phyloP scores from a whole-genome alignment of 2,888 invertebrate species.

The Hemicrepidius hirtus region DNA sequence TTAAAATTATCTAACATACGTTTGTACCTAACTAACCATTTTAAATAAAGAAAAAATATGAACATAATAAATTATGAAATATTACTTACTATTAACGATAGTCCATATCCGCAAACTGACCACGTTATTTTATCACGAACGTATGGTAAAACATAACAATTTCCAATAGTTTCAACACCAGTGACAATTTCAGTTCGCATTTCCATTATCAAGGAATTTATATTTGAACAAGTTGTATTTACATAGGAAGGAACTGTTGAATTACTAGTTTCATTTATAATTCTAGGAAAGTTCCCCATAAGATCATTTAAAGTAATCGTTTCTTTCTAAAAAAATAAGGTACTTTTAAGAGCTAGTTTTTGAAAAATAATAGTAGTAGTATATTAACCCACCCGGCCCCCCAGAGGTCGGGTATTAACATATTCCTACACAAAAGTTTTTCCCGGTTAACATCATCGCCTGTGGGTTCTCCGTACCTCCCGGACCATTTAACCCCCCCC shows the following conservation, averaged over 20 bases:
- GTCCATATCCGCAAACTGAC: conserved; percentile 47
- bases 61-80: no score
- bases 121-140: conserved; percentile 43
- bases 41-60: no score
- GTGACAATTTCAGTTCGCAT: neutral
- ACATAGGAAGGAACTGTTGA: neutral
- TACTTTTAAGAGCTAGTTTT: no score
- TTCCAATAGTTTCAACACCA: conserved; percentile 49
- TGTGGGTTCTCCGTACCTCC: no score
- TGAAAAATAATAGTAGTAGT: no score
- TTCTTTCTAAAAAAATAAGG: conserved; percentile 11
- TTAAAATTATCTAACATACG: no score
- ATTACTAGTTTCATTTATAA: neutral
- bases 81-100: conserved; percentile 52
- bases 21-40: no score
- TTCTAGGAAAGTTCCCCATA: neutral
- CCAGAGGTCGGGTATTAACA: no score
- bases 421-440: no score
- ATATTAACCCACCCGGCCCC: no score
- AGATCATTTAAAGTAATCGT: neutral
- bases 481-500: no score
- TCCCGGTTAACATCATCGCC: no score
- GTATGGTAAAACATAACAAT: conserved; percentile 50
- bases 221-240: neutral
- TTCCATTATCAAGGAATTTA: neutral